These are phyloP conservation scores for Dendrolimus houi DNA, from an alignment of 2,888 invertebrate species.

Conservation along the genomic window DNA sequence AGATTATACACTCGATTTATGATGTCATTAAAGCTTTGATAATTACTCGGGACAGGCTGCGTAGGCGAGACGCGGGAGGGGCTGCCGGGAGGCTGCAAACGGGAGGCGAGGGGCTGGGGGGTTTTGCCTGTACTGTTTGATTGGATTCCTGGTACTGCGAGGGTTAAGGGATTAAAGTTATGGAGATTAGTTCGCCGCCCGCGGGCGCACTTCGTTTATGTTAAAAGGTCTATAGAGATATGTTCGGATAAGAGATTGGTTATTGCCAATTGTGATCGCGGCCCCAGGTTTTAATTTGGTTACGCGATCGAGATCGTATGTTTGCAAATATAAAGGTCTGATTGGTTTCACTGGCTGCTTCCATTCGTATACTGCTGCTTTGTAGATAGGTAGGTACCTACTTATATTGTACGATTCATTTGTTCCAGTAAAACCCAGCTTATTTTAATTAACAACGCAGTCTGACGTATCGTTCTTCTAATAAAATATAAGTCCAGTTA, in stretches of 20 bases:
- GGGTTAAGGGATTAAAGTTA: constrained; percentile 77
- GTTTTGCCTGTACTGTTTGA: constrained; percentile 73
- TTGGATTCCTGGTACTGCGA: constrained; percentile 74
- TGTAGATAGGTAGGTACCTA: too few species aligned
- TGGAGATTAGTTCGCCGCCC: constrained; percentile 76
- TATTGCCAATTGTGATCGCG: constrained; percentile 72
- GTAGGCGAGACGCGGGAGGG: constrained; percentile 59
- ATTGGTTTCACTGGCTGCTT: constrained; percentile 29
- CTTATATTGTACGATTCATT: too few species aligned
- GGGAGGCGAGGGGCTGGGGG: constrained; percentile 28
- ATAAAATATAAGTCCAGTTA: too few species aligned
- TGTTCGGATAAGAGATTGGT: constrained; percentile 72
- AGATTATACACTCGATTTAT: constrained; percentile 78
- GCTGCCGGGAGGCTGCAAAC: constrained; percentile 35
- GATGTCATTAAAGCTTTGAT: constrained; percentile 78
- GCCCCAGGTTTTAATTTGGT: constrained; percentile 63
- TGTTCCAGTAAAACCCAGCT: too few species aligned
- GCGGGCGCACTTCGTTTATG: constrained; percentile 71
- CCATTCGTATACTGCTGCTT: not conserved
- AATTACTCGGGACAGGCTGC: constrained; percentile 78
- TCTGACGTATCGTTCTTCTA: too few species aligned
- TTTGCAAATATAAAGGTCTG: constrained; percentile 32
- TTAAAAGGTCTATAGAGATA: constrained; percentile 73
- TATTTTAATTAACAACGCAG: too few species aligned
- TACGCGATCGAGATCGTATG: constrained; percentile 25